Evolutionary conservation across 2,888 invertebrate species (phyloP).

Genomic region (Tenthredo distinguenda): DNA sequence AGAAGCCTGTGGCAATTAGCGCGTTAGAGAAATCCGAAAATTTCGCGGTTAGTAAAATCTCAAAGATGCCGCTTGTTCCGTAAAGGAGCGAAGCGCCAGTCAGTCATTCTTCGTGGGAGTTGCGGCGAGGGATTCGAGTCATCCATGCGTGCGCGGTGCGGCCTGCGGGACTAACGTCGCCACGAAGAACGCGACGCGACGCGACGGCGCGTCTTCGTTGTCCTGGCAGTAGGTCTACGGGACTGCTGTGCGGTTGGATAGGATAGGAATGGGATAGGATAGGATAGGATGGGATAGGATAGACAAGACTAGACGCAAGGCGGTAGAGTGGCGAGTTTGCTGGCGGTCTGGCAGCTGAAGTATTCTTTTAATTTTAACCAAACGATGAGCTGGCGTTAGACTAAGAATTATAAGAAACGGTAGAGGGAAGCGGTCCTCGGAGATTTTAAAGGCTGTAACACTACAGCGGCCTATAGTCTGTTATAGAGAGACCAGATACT

Average conservation of each 20-base stretch:
- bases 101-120: conserved; percentile 8
- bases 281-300: not conserved
- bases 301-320: not conserved
- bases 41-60: conserved; percentile 45
- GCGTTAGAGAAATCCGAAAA: not conserved
- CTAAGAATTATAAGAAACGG: not conserved
- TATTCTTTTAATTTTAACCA: conserved; percentile 46
- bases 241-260: conserved; percentile 1
- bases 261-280: not conserved
- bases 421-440: not conserved
- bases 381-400: not conserved
- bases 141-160: conserved; percentile 42
- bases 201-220: conserved; percentile 31
- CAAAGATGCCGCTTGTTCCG: conserved; percentile 29
- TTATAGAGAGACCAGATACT: not conserved
- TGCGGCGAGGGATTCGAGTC: conserved; percentile 8
- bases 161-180: conserved; percentile 3
- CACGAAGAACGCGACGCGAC: conserved; percentile 30
- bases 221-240: not conserved
- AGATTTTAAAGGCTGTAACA: not conserved
- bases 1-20: not conserved
- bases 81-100: not conserved
- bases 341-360: conserved; percentile 36
- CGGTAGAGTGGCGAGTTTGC: conserved; percentile 1
- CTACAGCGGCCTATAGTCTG: not conserved